A percentile compares a stretch with the other conserved stretches of the same genome.
Evolutionary conservation across 2,113 vertebrate genomes (phyloP).

Genomic region (Prunella himalayana): DNA sequence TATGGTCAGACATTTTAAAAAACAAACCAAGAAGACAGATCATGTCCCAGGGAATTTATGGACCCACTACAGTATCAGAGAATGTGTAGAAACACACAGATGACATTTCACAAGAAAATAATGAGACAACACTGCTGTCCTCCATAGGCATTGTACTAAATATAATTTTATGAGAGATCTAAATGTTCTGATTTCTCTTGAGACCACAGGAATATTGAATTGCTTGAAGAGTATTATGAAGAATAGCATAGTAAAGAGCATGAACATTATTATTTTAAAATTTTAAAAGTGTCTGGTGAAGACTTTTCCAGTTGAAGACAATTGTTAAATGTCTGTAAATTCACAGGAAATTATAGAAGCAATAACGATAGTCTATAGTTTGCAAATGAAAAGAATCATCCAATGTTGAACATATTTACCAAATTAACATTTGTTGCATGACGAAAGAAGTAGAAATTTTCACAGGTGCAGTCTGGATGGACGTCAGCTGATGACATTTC

Average conservation of each 20-base stretch:
- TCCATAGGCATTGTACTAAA: neutral
- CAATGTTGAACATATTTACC: neutral
- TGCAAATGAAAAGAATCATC: neutral
- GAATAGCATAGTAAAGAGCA: neutral
- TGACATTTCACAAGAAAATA: neutral
- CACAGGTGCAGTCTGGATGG: neutral
- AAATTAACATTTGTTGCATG: neutral
- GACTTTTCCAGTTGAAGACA: neutral
- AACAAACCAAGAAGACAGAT: neutral
- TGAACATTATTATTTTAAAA: neutral
- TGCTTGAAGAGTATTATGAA: neutral
- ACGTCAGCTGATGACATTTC: neutral
- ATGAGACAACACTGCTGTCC: neutral
- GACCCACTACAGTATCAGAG: neutral
- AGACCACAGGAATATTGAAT: neutral
- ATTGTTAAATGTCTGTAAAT: neutral
- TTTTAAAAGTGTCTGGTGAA: neutral
- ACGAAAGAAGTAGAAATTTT: neutral
- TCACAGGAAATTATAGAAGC: neutral
- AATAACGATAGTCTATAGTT: neutral
- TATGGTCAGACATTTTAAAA: neutral
- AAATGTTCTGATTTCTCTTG: neutral
- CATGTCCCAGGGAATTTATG: neutral
- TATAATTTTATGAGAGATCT: neutral
- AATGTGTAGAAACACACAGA: neutral